Evolutionary conservation across 2,888 invertebrate species (phyloP), one percentile per base, ranked within the genome.

Genomic region (Hydrotaea diabolus): DNA sequence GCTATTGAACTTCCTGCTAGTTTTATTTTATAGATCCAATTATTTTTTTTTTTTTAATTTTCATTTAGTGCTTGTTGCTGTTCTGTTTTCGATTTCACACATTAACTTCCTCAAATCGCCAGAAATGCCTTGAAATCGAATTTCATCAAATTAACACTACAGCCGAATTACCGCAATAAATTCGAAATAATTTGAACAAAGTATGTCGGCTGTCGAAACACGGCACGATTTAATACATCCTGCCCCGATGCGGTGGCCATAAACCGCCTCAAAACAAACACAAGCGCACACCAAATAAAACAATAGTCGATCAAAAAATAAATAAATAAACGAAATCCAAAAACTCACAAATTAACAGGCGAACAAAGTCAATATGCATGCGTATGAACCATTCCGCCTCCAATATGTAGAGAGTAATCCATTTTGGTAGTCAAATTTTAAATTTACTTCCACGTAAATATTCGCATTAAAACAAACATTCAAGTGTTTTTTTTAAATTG

Each of bases 81-180:
- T n/a, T n/a, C n/a, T n/a, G n/a, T n/a, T n/a, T n/a, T n/a, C n/a
- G n/a, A n/a, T n/a, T n/a, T n/a, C n/a, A n/a, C n/a, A n/a, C n/a
- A n/a, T n/a, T n/a, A n/a, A n/a, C n/a, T n/a, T n/a, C n/a, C n/a
- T n/a, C n/a, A n/a, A n/a, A n/a, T n/a, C n/a, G n/a, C n/a, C n/a
- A n/a, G n/a, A n/a, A n/a, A n/a, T n/a, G n/a, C n/a, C n/a, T n/a
- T n/a, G n/a, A n/a, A n/a, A n/a, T n/a, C n/a, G n/a, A 15, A 46
- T 69, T 69, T 69, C n/a, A n/a, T 31, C 31, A 62, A 62, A 62
- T 62, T 62, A 62, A 62, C 62, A 62, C 31, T n/a, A n/a, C n/a
- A n/a, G n/a, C n/a, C n/a, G n/a, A n/a, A n/a, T n/a, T n/a, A n/a
- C n/a, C 5, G n/a, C n/a, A 69, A 43, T 21, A 46, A 46, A 49